Base-by-base conservation (phyloP, 1,140 invertebrate species). In the Trichonephila inaurata region DNA sequence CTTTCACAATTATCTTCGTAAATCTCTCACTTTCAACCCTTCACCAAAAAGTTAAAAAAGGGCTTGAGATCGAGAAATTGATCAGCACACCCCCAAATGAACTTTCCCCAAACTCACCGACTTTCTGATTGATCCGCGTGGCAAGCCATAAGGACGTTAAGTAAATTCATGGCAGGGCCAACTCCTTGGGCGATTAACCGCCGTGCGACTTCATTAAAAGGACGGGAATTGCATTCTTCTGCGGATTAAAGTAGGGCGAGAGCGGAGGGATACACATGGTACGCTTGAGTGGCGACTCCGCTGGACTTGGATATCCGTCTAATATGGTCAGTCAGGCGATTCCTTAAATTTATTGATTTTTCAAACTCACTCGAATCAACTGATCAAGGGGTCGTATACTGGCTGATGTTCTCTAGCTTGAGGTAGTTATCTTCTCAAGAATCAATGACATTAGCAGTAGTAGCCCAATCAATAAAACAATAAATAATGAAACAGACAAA, bases 321-420 rank as follows among this genome's bases (percentile, higher is more conserved):
- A 64, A 92, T 92, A 69, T 69, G 62, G 90, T 66, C 90, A 66
- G 28, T 85, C 81, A 92, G 90, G 77, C 81, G 82, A 92, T 92
- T 62, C 81, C 60, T 92, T 88, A 92, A 85, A 92, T 92, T 66
- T 64, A 92, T 92, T 85, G 90, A 92, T 92, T 92, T 92, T 92
- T 85, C 89, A 28, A 82, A 91, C 21, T 91, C 89, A 69, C 83
- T 61, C 44, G 51, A 81, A 28, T 91, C 69, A 28, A 77, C 66
- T 58, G 33, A 33, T 14, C 18, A 24, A 33, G 88, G 88, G 88
- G 24, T 16, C 83, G n/a, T 85, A 58, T 85, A 60, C 18, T 61
- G 58, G n/a, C 58, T 61, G 83, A 24, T 18, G 12, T 77, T 77
- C 28, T 5, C 21, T 18, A 16, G 62, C 51, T 51, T 51, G 51